Evolutionary conservation across 2,797 vertebrate species (phyloP).

Genomic region (Fistularia tabacaria): DNA sequence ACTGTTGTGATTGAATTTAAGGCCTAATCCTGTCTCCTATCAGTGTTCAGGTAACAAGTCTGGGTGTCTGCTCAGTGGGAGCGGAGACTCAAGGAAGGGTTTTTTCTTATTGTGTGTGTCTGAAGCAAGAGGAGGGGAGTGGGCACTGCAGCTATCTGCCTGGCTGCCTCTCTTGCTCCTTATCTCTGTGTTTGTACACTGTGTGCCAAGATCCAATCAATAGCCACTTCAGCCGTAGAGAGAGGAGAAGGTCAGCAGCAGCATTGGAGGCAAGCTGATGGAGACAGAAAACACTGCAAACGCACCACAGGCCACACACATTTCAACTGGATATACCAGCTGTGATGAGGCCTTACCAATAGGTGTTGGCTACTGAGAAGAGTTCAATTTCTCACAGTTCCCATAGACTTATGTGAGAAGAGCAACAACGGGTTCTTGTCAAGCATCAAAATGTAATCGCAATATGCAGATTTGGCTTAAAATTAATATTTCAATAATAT

Average conservation of each 20-base stretch:
- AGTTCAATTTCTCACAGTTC: background rate
- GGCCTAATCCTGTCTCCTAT: conserved; percentile 65
- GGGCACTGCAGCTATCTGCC: conserved; percentile 66
- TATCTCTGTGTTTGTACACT: conserved; percentile 81
- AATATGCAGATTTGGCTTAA: too few species aligned
- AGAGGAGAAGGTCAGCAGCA: conserved; percentile 80
- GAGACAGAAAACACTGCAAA: conserved; percentile 37
- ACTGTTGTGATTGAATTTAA: conserved; percentile 65
- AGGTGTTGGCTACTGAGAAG: conserved; percentile 4
- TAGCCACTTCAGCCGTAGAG: conserved; percentile 76
- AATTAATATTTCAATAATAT: too few species aligned
- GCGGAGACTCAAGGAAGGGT: conserved; percentile 45
- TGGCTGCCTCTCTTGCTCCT: conserved; percentile 59
- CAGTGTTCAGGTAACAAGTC: conserved; percentile 70
- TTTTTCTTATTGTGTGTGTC: conserved; percentile 24
- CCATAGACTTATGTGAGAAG: background rate
- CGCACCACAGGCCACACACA: conserved; percentile 4
- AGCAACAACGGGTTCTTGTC: background rate
- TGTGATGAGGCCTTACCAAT: conserved; percentile 12
- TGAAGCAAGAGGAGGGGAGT: conserved; percentile 48
- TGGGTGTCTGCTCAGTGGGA: conserved; percentile 67
- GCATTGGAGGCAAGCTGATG: conserved; percentile 58
- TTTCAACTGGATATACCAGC: conserved; percentile 7
- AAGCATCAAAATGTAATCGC: background rate
- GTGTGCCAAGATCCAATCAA: conserved; percentile 82